These are phyloP conservation scores for Flabesymbios commensalis DNA, from an alignment of 2,888 invertebrate genomes.

Conservation along the genomic window DNA sequence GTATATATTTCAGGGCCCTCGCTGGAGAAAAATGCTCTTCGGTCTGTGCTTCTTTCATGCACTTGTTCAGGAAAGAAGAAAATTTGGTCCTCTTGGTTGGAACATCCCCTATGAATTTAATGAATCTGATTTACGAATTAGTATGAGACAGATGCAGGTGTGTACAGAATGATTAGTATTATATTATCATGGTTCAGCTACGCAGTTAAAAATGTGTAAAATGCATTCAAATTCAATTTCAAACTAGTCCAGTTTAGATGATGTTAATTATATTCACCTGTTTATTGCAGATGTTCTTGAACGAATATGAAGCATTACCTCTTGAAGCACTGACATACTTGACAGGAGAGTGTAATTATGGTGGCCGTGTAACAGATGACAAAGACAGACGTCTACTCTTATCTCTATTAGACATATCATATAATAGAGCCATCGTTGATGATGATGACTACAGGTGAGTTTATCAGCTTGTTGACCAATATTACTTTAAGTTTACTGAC, in stretches of 20 bases:
- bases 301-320: constrained; percentile 62
- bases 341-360: constrained; percentile 64
- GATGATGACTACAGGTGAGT: constrained; percentile 52
- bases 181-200: too few species aligned
- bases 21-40: constrained; percentile 71
- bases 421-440: constrained; percentile 50
- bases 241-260: too few species aligned
- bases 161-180: neutral
- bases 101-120: constrained; percentile 65
- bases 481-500: neutral
- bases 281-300: constrained; percentile 61
- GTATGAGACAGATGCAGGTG: constrained; percentile 63
- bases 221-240: too few species aligned
- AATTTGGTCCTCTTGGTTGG: constrained; percentile 64
- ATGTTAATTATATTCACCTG: too few species aligned
- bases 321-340: constrained; percentile 61
- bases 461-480: neutral
- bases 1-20: constrained; percentile 58
- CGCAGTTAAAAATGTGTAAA: too few species aligned
- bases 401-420: constrained; percentile 60
- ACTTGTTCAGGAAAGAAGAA: constrained; percentile 63
- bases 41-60: constrained; percentile 64
- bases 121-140: constrained; percentile 63
- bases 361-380: constrained; percentile 64
- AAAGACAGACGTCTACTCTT: constrained; percentile 62